A percentile compares a stretch with the other conserved stretches of the same genome.
phyloP scores from a whole-genome alignment of 2,888 invertebrate species.

The Tipula unca region DNA sequence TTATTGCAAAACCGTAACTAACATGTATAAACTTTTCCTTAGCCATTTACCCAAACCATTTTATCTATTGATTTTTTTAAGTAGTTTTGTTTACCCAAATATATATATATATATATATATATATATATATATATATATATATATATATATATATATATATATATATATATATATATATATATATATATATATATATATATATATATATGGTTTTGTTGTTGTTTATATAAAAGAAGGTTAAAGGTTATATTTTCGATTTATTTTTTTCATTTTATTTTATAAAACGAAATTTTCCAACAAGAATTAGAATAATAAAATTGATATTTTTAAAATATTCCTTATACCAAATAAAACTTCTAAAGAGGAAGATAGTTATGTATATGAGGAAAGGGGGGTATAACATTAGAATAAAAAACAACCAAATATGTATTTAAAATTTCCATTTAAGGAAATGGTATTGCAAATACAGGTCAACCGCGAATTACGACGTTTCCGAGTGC shows the following conservation, averaged over 20 bases:
- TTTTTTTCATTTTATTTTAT: background rate
- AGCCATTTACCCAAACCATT: background rate
- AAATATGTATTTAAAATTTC: no score
- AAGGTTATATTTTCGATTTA: background rate
- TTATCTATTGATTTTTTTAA: background rate
- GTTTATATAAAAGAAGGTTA: background rate
- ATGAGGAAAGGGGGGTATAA: background rate
- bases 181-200: no score
- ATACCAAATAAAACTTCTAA: background rate
- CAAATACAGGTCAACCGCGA: background rate
- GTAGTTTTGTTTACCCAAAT: background rate
- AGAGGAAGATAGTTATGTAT: background rate
- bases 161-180: no score
- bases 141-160: no score
- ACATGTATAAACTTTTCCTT: background rate
- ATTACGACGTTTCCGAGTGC: no score
- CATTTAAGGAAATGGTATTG: background rate
- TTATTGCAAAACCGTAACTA: background rate
- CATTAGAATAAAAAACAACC: background rate
- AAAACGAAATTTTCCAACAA: background rate
- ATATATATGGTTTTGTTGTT: background rate
- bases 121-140: no score
- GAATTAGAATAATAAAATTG: background rate
- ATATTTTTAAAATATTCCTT: background rate
- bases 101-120: no score